Percentiles rank a stretch among this genome's conserved stretches.
These are phyloP conservation scores for Macropodus opercularis DNA, from an alignment of 2,797 vertebrate genomes.

Conservation along the genomic window DNA sequence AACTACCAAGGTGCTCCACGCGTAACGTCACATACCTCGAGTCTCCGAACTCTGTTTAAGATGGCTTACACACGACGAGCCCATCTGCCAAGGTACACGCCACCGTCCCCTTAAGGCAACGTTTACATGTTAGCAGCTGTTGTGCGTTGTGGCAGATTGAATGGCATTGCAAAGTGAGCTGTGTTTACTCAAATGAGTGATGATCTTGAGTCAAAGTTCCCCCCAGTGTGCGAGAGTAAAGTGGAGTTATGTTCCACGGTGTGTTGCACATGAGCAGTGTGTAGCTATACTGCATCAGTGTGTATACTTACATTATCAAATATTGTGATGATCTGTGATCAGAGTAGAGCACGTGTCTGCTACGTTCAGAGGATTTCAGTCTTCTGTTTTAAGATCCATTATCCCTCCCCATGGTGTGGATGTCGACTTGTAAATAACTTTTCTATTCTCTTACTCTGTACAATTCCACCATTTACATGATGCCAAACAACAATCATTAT, in stretches of 20 bases:
- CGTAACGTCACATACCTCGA: slow-evolving; percentile 26
- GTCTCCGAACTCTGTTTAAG: slow-evolving; percentile 43
- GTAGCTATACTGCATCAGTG: slow-evolving; percentile 19
- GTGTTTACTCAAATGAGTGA: slow-evolving; percentile 54
- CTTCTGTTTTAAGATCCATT: slow-evolving; percentile 3
- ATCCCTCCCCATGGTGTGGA: slow-evolving; percentile 5
- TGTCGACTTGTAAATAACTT: slow-evolving; percentile 5
- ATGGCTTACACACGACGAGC: slow-evolving; percentile 57
- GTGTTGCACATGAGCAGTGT: slow-evolving; percentile 26
- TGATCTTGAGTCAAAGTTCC: slow-evolving; percentile 45
- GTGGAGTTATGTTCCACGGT: slow-evolving; percentile 40
- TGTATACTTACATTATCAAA: slow-evolving; percentile 34
- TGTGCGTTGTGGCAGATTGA: slow-evolving; percentile 48
- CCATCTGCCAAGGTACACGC: slow-evolving; percentile 58
- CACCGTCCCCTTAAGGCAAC: slow-evolving; percentile 64
- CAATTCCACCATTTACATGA: background rate
- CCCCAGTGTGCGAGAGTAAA: slow-evolving; percentile 44
- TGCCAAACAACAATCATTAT: too few species aligned
- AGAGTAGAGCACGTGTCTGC: slow-evolving; percentile 36
- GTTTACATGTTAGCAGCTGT: slow-evolving; percentile 67
- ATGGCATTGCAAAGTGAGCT: slow-evolving; percentile 43
- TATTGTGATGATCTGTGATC: slow-evolving; percentile 39
- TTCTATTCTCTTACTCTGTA: slow-evolving; percentile 12
- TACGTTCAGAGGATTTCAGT: slow-evolving; percentile 17
- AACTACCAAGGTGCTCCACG: background rate